A percentile compares a stretch with the other conserved stretches of the same genome.
phyloP scores from a whole-genome alignment of 2,888 invertebrate genomes.

The Mimachlamys varia region DNA sequence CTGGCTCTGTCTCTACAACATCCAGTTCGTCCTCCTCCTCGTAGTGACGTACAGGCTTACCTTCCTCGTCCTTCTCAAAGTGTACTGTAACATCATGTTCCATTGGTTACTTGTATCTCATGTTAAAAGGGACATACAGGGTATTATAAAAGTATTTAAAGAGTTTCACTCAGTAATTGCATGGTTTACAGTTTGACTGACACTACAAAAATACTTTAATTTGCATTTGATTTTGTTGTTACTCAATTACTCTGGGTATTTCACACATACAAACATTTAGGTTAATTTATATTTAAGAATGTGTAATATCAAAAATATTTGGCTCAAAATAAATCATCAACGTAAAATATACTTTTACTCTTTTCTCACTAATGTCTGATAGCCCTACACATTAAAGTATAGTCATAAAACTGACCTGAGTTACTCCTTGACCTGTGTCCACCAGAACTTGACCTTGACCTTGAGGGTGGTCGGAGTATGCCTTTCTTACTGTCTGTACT shows the following conservation, averaged over 20 bases:
- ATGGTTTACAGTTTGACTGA: too few relatives aligned
- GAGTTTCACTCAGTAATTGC: too few relatives aligned
- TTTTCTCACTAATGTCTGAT: background rate
- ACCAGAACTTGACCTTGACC: conserved; percentile 61
- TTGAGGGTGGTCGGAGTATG: conserved; percentile 66
- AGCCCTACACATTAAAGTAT: background rate
- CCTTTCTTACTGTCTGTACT: conserved; percentile 70
- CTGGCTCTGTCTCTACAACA: conserved; percentile 59
- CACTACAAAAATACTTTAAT: too few relatives aligned
- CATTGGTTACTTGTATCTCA: background rate
- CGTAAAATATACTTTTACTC: background rate
- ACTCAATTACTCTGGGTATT: too few relatives aligned
- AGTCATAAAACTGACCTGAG: conserved; percentile 63
- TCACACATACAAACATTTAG: too few relatives aligned
- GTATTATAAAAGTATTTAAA: too few relatives aligned
- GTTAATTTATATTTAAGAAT: too few relatives aligned
- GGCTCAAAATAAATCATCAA: too few relatives aligned
- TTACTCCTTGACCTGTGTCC: conserved; percentile 66
- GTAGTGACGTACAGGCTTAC: conserved; percentile 62
- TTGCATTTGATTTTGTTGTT: too few relatives aligned
- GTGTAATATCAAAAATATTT: background rate
- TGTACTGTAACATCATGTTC: conserved; percentile 67
- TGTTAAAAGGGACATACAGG: background rate
- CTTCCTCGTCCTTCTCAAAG: conserved; percentile 72
- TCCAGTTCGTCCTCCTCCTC: conserved; percentile 60